Evolutionary conservation across 1,140 invertebrate genomes (phyloP), one percentile per base, ranked within the genome.

Genomic region (Drosophila sucinea): DNA sequence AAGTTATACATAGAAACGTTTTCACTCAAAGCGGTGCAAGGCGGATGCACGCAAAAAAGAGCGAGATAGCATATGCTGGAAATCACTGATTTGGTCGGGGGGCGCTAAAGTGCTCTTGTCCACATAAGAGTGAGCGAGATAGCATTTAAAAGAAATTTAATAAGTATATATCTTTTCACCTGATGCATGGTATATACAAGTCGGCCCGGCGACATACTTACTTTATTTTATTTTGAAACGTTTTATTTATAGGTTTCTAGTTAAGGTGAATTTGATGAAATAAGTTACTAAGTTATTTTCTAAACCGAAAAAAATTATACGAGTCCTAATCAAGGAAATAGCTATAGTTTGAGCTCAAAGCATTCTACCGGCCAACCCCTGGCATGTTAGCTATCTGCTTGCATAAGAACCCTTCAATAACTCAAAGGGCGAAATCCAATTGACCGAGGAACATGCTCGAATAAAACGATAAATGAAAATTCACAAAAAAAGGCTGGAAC

Each of bases 371-470:
- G 60, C 73, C 76, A 77, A 67, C 69, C 73, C 56, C 73, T 54
- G 23, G 38, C 35, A 60, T 65, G 60, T 75, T 55, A 32, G 44
- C 60, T 40, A 25, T 17, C 65, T 56, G 40, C 56, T 30, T 30
- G 30, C 2, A 30, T 68, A 74, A 58, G 63, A 30, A 51, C 44
- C 68, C 58, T 44, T 67, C 64, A 62, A 41, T 11, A 75, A 66
- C 73, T 70, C 67, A 76, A 60, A 66, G 73, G 61, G 60, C 60
- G 67, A 77, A 77, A 77, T 77, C 74, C 74, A 77, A 77, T 77
- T 77, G 74, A 77, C 74, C 76, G 66, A 77, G 73, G 76, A 77
- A 77, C 74, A 76, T 77, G 74, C 67, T 70, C 51, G 54, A 55
- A 61, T 38, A 35, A 60, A 76, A 51, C 74, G 74, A 77, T 76